These are phyloP conservation scores for Apodemia mormo DNA, from an alignment of 2,888 invertebrate species.

Conservation along the genomic window DNA sequence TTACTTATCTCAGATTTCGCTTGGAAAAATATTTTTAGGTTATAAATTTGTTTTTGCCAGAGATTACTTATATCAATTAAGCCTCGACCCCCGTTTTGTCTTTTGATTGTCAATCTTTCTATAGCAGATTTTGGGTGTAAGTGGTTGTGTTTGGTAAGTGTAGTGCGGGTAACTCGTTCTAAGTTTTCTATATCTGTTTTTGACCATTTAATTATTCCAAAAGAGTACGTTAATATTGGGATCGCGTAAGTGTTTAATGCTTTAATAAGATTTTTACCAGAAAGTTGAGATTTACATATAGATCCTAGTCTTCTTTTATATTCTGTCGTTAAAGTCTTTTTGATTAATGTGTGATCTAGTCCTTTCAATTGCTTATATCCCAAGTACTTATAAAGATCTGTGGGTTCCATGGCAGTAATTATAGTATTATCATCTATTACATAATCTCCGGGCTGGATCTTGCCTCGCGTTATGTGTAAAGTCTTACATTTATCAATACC, in stretches of 20 bases:
- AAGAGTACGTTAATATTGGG: no score
- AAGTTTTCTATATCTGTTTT: no score
- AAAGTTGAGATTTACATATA: constrained; percentile 24
- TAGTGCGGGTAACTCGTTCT: no score
- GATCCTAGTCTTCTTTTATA: constrained; percentile 22
- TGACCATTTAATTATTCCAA: no score
- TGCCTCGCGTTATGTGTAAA: constrained; percentile 17
- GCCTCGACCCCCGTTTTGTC: no score
- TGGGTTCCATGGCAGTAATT: constrained; percentile 8
- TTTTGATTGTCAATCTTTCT: no score
- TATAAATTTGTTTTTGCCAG: no score
- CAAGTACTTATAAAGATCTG: constrained; percentile 27
- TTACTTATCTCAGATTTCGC: no score
- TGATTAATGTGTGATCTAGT: constrained; percentile 24
- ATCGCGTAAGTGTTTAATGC: constrained; percentile 1
- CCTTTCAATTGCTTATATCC: constrained; percentile 20
- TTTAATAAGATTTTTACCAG: constrained; percentile 22
- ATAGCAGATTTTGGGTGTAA: no score
- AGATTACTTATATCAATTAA: no score
- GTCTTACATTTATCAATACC: constrained; percentile 31
- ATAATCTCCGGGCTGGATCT: not conserved
- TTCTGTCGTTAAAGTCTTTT: constrained; percentile 19
- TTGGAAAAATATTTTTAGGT: no score
- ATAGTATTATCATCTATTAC: not conserved
- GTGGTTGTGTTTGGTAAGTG: no score